A percentile compares a stretch with the other conserved stretches of the same genome.
Conservation (phyloP, 2,113 vertebrate species). For the Dendropsophus ebraccatus region DNA sequence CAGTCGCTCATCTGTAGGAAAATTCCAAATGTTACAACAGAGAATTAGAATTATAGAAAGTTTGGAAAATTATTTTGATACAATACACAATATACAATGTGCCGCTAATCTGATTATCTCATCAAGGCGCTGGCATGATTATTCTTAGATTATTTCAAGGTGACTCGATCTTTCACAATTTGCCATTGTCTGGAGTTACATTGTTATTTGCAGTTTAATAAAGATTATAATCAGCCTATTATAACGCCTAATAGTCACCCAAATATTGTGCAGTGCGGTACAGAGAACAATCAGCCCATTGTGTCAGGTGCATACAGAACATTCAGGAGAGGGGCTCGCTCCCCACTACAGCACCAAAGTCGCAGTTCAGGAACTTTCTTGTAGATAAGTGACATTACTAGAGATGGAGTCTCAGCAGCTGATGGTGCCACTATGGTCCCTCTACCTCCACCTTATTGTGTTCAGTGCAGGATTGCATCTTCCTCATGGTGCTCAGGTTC, state of each 20-base stretch:
- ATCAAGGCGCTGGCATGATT: neutral
- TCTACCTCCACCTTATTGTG: no score
- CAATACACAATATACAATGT: neutral
- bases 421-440: no score
- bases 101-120: neutral
- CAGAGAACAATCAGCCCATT: neutral
- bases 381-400: no score
- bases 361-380: no score
- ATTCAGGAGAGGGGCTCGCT: neutral
- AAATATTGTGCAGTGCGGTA: neutral
- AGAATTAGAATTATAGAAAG: neutral
- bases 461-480: no score
- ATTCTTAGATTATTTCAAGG: neutral
- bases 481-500: no score
- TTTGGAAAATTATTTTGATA: neutral
- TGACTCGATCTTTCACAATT: neutral
- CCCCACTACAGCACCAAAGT: no score
- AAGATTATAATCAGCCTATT: neutral
- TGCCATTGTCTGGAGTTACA: neutral
- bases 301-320: neutral
- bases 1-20: no score
- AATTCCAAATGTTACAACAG: neutral
- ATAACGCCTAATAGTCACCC: neutral
- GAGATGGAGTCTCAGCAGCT: no score
- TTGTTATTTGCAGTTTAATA: neutral